Evolutionary conservation across 2,888 invertebrate species (phyloP).

Genomic region (Alcis repandata): DNA sequence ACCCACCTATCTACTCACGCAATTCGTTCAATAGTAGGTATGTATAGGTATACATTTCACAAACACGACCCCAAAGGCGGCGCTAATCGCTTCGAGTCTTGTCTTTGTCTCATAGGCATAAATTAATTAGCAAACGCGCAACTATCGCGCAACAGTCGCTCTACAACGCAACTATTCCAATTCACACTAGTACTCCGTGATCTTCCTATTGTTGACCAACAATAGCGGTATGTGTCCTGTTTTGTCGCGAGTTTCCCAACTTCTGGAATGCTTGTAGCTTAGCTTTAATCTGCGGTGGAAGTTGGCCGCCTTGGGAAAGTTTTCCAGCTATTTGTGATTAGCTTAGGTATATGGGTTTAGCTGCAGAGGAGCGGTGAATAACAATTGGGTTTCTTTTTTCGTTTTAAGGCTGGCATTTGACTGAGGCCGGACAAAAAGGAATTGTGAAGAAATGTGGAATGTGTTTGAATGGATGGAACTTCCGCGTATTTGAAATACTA

Average conservation of each 20-base stretch:
- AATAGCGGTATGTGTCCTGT: slow-evolving; percentile 29
- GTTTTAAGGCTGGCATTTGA: neutral
- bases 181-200: slow-evolving; percentile 22
- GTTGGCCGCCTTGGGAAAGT: slow-evolving; percentile 17
- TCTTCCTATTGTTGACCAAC: slow-evolving; percentile 30
- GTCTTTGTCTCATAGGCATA: slow-evolving; percentile 17
- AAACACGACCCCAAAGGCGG: slow-evolving; percentile 3
- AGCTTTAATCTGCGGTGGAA: slow-evolving; percentile 26
- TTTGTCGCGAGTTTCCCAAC: slow-evolving; percentile 25
- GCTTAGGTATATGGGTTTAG: neutral
- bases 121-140: slow-evolving; percentile 29
- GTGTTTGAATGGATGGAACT: no score
- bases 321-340: slow-evolving; percentile 19
- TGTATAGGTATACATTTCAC: no score
- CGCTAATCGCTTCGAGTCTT: slow-evolving; percentile 18
- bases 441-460: no score
- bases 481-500: no score
- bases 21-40: no score
- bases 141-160: slow-evolving; percentile 15
- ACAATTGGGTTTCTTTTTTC: neutral
- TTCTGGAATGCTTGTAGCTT: slow-evolving; percentile 22
- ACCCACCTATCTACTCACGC: no score
- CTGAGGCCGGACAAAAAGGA: no score
- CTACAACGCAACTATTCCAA: slow-evolving; percentile 23
- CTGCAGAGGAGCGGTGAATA: neutral